These are phyloP conservation scores for Arctia plantaginis DNA, from an alignment of 2,888 invertebrate species.

Conservation along the genomic window DNA sequence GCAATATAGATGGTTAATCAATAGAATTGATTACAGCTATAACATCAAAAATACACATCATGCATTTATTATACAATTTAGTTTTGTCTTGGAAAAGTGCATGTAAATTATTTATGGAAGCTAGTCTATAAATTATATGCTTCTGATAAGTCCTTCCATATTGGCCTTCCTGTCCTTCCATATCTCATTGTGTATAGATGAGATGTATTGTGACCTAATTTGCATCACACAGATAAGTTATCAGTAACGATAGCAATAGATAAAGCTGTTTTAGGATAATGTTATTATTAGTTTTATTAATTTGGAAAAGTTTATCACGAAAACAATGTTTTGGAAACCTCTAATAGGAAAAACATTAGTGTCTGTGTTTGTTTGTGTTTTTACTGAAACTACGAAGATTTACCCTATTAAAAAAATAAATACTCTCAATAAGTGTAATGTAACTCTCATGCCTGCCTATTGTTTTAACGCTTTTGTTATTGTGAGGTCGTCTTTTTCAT, in stretches of 20 bases:
- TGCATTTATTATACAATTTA: too few relatives aligned
- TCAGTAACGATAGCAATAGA: neutral
- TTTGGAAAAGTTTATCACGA: neutral
- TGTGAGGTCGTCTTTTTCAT: neutral
- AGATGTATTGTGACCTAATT: neutral
- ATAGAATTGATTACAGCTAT: neutral
- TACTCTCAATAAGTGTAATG: neutral
- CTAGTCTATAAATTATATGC: too few relatives aligned
- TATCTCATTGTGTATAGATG: neutral
- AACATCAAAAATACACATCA: neutral
- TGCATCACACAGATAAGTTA: neutral
- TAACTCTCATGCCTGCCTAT: neutral
- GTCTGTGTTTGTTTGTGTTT: neutral
- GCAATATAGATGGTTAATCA: neutral
- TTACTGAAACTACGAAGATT: neutral
- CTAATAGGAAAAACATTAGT: neutral
- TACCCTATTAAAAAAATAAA: neutral
- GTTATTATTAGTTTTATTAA: neutral
- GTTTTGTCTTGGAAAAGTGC: too few relatives aligned
- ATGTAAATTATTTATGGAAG: too few relatives aligned
- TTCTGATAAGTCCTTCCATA: neutral
- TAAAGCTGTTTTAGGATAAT: neutral
- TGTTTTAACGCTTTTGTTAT: neutral
- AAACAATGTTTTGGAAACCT: neutral
- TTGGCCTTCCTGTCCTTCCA: neutral